Conservation (phyloP, 2,797 vertebrate species). For the Xenops minutus region DNA sequence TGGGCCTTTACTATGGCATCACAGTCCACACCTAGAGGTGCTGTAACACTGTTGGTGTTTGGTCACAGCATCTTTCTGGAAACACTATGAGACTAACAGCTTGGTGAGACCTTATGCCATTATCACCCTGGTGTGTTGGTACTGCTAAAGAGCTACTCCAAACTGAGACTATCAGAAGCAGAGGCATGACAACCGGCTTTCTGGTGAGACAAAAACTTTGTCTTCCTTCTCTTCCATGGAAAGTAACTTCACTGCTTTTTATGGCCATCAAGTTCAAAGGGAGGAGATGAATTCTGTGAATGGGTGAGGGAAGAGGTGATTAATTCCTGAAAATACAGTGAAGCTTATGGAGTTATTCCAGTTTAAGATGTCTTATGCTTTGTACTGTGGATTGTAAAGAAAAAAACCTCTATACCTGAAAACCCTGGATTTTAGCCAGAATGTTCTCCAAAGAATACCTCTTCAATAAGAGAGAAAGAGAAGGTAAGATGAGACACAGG, state of each 20-base stretch:
- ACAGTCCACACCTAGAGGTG: neutral
- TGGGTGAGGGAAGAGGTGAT: neutral
- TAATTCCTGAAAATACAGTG: neutral
- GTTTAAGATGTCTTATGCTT: neutral
- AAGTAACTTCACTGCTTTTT: neutral
- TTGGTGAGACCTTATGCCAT: neutral
- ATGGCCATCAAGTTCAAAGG: neutral
- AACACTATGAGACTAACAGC: neutral
- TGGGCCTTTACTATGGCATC: neutral
- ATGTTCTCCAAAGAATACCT: neutral
- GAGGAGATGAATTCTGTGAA: neutral
- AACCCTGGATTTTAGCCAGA: neutral
- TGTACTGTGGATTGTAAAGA: neutral
- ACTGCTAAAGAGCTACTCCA: neutral
- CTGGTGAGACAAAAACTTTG: neutral
- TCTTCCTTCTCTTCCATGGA: neutral
- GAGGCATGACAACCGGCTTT: neutral
- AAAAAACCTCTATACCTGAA: neutral
- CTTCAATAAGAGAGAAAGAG: neutral
- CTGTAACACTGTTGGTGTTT: neutral
- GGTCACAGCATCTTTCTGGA: neutral
- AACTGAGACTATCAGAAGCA: neutral
- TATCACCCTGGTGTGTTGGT: neutral
- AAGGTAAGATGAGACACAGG: neutral
- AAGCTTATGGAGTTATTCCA: neutral